phyloP scores from a whole-genome alignment of 30 jellyfish, hydroid and myxozoan species.

The Aurelia aurita complex sp. Pacific region DNA sequence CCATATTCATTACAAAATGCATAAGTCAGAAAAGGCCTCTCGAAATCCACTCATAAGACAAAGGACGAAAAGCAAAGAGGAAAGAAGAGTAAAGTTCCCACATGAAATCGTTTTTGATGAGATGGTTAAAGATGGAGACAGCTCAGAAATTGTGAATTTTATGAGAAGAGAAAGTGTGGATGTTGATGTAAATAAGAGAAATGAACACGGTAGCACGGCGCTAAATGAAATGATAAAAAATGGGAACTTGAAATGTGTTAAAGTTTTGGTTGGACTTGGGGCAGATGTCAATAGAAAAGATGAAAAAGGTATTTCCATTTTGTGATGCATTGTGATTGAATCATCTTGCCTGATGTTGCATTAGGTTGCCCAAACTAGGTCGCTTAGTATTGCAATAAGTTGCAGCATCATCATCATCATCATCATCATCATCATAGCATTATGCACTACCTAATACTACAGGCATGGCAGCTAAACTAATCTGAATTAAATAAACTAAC shows the following conservation, averaged over 20 bases:
- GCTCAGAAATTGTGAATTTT: slow-evolving; percentile 56
- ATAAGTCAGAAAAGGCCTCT: too few species aligned
- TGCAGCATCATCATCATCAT: too few species aligned
- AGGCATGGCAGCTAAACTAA: too few species aligned
- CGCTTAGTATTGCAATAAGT: too few species aligned
- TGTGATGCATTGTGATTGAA: too few species aligned
- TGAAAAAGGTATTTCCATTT: slow-evolving; percentile 30
- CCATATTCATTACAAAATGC: too few species aligned
- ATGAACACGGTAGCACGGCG: slow-evolving; percentile 61
- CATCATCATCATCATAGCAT: too few species aligned
- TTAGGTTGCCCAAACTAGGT: too few species aligned
- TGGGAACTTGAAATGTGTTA: slow-evolving; percentile 65
- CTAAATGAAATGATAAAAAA: slow-evolving; percentile 45
- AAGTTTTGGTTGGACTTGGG: slow-evolving; percentile 48
- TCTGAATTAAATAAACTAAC: too few species aligned
- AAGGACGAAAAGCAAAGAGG: slow-evolving; percentile 25
- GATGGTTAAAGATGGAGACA: slow-evolving; percentile 70
- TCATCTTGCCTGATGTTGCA: too few species aligned
- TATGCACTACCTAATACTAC: too few species aligned
- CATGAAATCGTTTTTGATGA: slow-evolving; percentile 71
- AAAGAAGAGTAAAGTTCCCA: slow-evolving; percentile 52
- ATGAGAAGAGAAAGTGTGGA: slow-evolving; percentile 67
- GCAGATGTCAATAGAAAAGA: slow-evolving; percentile 69
- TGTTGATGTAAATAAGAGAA: slow-evolving; percentile 48
- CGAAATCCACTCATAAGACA: slow-evolving; percentile 7